Evolutionary conservation across 2,113 vertebrate species (phyloP).

Genomic region (Brachionichthys hirsutus): DNA sequence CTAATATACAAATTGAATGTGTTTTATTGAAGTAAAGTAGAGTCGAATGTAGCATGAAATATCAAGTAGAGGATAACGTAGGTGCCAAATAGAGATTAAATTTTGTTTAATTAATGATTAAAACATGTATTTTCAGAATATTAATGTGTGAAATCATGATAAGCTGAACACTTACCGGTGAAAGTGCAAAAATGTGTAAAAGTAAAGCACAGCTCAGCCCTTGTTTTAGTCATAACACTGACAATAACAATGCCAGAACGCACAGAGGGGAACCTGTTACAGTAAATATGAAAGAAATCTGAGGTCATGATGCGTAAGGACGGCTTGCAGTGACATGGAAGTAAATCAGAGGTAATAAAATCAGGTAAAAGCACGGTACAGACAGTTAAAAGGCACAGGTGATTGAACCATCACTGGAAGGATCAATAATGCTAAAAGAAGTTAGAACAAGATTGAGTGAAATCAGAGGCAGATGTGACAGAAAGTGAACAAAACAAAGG

Average conservation of each 20-base stretch:
- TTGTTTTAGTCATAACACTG: not conserved
- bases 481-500: not conserved
- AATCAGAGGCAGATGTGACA: not conserved
- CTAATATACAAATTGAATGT: too few relatives aligned
- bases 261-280: not conserved
- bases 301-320: not conserved
- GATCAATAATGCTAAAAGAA: slow-evolving; percentile 8
- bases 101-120: too few relatives aligned
- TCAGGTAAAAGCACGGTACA: slow-evolving; percentile 1
- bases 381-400: not conserved
- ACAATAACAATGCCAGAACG: not conserved
- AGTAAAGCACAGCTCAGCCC: too few relatives aligned
- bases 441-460: not conserved
- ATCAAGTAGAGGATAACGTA: slow-evolving; percentile 2
- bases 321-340: not conserved
- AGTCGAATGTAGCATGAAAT: not conserved
- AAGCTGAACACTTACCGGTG: slow-evolving; percentile 1
- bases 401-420: not conserved
- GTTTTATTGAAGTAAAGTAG: slow-evolving; percentile 6
- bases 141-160: too few relatives aligned
- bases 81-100: not conserved
- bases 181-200: not conserved
- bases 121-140: not conserved
- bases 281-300: not conserved
- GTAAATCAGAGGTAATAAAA: slow-evolving; percentile 21